Evolutionary conservation across 2,888 invertebrate genomes (phyloP).

Genomic region (Endotricha flammealis): DNA sequence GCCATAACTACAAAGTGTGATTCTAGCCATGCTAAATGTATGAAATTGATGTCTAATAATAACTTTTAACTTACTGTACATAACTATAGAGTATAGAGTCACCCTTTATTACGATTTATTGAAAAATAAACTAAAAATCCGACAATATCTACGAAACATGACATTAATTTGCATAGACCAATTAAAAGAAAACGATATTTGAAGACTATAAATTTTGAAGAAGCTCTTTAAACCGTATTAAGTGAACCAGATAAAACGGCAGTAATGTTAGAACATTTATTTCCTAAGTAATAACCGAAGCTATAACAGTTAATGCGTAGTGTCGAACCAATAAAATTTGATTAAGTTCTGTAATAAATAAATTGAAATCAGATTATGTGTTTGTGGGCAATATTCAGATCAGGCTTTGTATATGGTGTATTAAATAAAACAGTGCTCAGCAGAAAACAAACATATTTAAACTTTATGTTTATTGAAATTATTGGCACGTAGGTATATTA

Average conservation of each 20-base stretch:
- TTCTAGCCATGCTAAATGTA: too few species aligned
- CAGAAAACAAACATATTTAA: neutral
- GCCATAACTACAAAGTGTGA: too few species aligned
- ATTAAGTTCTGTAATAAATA: constrained; percentile 8
- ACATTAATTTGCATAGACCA: too few species aligned
- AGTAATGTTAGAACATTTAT: constrained; percentile 6
- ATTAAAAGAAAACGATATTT: too few species aligned
- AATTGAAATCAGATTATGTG: neutral
- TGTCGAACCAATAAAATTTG: constrained; percentile 9
- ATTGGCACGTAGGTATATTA: too few species aligned
- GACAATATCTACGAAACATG: too few species aligned
- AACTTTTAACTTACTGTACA: too few species aligned
- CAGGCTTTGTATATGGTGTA: constrained; percentile 2
- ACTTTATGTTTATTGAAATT: neutral
- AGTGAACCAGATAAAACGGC: constrained; percentile 11
- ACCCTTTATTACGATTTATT: too few species aligned
- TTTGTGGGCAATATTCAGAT: constrained; percentile 3
- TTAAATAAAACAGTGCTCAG: constrained; percentile 1
- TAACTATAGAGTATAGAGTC: too few species aligned
- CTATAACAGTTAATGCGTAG: constrained; percentile 8
- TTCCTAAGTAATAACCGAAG: constrained; percentile 1
- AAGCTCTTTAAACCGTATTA: constrained; percentile 2
- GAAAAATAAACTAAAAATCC: too few species aligned
- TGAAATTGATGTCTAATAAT: too few species aligned
- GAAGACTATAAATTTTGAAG: too few species aligned